Evolutionary conservation across 2,113 vertebrate species (phyloP).

Genomic region (Pachyramphus minor): DNA sequence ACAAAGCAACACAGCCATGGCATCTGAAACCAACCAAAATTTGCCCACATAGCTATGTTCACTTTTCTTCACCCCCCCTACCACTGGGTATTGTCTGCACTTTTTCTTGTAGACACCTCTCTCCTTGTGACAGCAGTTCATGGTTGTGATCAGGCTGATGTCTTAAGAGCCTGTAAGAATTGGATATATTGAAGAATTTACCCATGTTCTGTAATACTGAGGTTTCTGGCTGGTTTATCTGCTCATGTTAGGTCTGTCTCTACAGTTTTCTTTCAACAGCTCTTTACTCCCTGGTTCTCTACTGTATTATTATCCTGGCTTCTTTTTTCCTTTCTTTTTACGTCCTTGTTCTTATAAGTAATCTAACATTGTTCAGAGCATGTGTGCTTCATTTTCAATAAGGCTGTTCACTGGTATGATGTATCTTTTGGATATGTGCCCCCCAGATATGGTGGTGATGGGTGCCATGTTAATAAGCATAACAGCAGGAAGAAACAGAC

Average conservation of each 20-base stretch:
- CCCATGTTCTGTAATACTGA: not conserved
- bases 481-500: conserved; percentile 30
- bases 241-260: not conserved
- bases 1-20: accelerated
- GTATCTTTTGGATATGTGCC: not conserved
- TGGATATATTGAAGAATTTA: not conserved
- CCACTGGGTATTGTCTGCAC: not conserved
- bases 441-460: not conserved
- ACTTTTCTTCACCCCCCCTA: not conserved
- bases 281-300: not conserved
- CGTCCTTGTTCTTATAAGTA: not conserved
- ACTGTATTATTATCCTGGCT: not conserved
- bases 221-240: not conserved
- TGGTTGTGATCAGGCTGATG: not conserved
- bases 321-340: not conserved
- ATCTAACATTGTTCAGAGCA: not conserved
- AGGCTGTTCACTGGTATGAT: not conserved
- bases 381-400: not conserved
- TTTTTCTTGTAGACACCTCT: not conserved
- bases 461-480: not conserved
- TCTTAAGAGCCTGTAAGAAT: not conserved
- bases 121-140: not conserved
- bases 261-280: not conserved
- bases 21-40: not conserved
- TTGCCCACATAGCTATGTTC: not conserved